A percentile compares a stretch with the other conserved stretches of the same genome.
These are phyloP conservation scores for Anguilla japonica DNA, from an alignment of 2,113 vertebrate genomes.

Conservation along the genomic window DNA sequence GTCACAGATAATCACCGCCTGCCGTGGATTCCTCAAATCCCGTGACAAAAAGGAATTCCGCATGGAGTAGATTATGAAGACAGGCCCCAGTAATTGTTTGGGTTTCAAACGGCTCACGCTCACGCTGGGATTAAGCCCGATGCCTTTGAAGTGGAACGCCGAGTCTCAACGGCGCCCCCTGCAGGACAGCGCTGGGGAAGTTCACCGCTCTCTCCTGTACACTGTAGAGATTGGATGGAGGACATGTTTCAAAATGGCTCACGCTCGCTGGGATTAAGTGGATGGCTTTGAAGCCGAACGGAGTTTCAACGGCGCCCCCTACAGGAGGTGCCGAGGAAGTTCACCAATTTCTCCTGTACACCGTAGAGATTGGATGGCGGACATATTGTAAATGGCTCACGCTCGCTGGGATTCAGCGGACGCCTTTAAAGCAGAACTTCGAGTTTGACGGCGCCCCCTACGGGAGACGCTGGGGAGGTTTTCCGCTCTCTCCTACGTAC, in stretches of 20 bases:
- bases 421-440: too few species aligned
- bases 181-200: too few species aligned
- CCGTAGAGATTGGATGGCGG: neutral
- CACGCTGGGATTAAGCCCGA: constrained; percentile 42
- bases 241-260: too few species aligned
- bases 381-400: neutral
- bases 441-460: neutral
- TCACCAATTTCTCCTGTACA: neutral
- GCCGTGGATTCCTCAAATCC: constrained; percentile 45
- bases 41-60: constrained; percentile 53
- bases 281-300: constrained; percentile 31
- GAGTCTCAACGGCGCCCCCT: too few species aligned
- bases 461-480: neutral
- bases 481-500: neutral
- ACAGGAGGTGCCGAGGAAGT: neutral
- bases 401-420: too few species aligned
- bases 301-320: neutral
- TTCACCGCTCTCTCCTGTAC: too few species aligned
- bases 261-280: too few species aligned
- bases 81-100: constrained; percentile 53
- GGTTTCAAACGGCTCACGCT: constrained; percentile 41
- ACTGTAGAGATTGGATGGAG: too few species aligned
- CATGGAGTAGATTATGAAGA: constrained; percentile 48
- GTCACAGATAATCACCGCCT: constrained; percentile 23
- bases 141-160: constrained; percentile 33